Conservation (phyloP, 2,888 invertebrate species). For the Sceliomorpha sp. region DNA sequence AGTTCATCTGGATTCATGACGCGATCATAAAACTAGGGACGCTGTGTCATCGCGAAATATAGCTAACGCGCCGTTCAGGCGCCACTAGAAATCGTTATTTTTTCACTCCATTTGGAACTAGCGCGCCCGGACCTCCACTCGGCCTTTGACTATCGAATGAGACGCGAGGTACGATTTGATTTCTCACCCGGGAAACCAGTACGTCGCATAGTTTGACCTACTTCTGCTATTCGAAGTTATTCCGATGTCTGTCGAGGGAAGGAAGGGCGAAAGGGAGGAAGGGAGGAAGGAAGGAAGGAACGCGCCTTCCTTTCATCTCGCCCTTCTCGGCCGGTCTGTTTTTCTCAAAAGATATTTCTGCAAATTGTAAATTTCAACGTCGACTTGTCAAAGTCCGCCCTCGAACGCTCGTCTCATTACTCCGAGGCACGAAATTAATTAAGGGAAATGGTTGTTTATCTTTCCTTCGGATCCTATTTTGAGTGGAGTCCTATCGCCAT, state of each 20-base stretch:
- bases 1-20: constrained; percentile 67
- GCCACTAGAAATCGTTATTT: constrained; percentile 59
- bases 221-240: constrained; percentile 15
- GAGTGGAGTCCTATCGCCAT: constrained; percentile 9
- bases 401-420: constrained; percentile 39
- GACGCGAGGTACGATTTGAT: constrained; percentile 21
- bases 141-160: constrained; percentile 20
- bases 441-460: constrained; percentile 19
- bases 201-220: constrained; percentile 18
- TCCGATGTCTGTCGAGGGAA: constrained; percentile 6
- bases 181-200: constrained; percentile 7
- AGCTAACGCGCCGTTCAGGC: constrained; percentile 52
- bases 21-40: constrained; percentile 71
- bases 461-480: constrained; percentile 25
- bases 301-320: too few species aligned
- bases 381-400: not conserved
- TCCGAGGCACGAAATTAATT: constrained; percentile 18
- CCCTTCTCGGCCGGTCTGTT: not conserved
- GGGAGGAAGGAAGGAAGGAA: too few species aligned
- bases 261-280: not conserved
- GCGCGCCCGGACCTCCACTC: constrained; percentile 3
- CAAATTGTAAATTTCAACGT: constrained; percentile 15
- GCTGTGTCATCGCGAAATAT: constrained; percentile 53
- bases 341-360: constrained; percentile 3
- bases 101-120: constrained; percentile 46